Evolutionary conservation across 2,797 vertebrate genomes (phyloP), one percentile per base, ranked within the genome.

Genomic region (Nyctalus aviator): DNA sequence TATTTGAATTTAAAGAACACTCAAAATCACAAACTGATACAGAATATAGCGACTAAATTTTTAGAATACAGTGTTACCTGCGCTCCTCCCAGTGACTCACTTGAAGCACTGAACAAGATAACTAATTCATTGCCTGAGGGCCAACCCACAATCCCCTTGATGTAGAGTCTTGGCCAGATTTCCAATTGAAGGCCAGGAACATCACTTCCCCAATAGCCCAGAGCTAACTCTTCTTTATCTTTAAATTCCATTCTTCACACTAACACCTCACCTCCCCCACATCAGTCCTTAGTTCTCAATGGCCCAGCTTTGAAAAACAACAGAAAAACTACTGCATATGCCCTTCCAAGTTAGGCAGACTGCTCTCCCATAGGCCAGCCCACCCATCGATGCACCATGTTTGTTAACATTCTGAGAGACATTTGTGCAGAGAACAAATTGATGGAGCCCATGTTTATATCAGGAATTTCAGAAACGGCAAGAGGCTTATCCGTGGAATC

Each of bases 401-500:
- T 97, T 89, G 11, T 9, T 93, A 95, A 91, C 23, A 75, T 90
- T 55, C 35, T n/a, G 66, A 91, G 94, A 97, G 93, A 35, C 57
- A 93, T 91, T 95, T 94, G 92, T 85, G 71, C 66, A 53, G 84
- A 87, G 97, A 97, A 94, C 88, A 95, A 96, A 72, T 86, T 95
- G 96, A 93, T 88, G 75, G 92, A 94, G 68, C 78, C 95, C 91
- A 76, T 93, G 84, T 95, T 97, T 97, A 97, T 95, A 95, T 71
- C 71, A 92, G 91, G 97, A 96, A 96, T 91, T 94, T 97, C 96
- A 97, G 95, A 96, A 96, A 95, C 48, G 72, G 91, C 2, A 9
- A n/a, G 87, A 98, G 95, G 95, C 96, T 96, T 97, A 96, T 97
- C 98, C 97, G 81, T 97, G 96, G 93, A 97, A 98, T 96, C 95